Evolutionary conservation across 2,113 vertebrate species (phyloP).

Genomic region (Ochotona curzoniae): DNA sequence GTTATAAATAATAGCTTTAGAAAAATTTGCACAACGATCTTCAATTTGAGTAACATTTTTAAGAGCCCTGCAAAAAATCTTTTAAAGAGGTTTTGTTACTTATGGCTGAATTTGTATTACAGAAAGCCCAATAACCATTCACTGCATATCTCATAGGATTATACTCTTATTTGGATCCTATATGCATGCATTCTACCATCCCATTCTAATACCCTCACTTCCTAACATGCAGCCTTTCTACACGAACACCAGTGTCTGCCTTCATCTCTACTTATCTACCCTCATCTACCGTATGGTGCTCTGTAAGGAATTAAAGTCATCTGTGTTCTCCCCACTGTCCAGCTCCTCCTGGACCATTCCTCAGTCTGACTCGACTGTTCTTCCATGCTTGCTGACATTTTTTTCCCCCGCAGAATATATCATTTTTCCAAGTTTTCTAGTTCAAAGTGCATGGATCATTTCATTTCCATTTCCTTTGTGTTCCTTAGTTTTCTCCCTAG

Average conservation of each 20-base stretch:
- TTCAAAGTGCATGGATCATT: neutral
- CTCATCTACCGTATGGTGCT: neutral
- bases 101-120: neutral
- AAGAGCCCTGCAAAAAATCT: neutral
- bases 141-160: neutral
- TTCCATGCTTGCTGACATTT: neutral
- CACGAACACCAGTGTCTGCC: neutral
- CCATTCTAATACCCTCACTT: neutral
- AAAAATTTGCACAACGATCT: neutral
- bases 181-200: neutral
- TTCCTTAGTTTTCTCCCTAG: neutral
- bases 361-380: neutral
- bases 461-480: neutral
- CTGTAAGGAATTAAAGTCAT: no score
- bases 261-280: neutral
- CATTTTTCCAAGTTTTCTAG: neutral
- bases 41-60: neutral
- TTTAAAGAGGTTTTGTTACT: neutral
- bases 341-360: neutral
- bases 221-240: neutral
- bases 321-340: neutral
- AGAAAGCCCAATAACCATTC: neutral
- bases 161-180: neutral
- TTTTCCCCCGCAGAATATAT: neutral
- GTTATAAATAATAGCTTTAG: constrained; percentile 1